phyloP scores from a whole-genome alignment of 1,140 invertebrate species.

The Drosophila bifasciata region DNA sequence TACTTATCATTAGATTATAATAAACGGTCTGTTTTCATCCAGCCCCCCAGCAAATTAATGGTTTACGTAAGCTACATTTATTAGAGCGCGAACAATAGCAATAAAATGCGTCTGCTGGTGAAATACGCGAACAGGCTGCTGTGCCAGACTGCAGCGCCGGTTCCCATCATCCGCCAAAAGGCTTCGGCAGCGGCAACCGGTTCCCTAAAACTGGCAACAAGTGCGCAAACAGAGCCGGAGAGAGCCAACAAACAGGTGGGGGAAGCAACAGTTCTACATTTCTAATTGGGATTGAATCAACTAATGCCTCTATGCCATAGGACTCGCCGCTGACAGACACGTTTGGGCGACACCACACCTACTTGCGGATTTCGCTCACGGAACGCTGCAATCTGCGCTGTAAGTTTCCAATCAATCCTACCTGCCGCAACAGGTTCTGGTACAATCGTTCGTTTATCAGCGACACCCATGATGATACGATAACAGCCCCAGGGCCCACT shows the following conservation, averaged over 20 bases:
- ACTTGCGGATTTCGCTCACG: slow-evolving; percentile 97
- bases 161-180: slow-evolving; percentile 40
- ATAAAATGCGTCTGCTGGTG: slow-evolving; percentile 60
- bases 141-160: slow-evolving; percentile 25
- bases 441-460: slow-evolving; percentile 36
- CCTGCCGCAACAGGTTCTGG: slow-evolving; percentile 16
- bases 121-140: slow-evolving; percentile 56
- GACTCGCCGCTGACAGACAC: slow-evolving; percentile 87
- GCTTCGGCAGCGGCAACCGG: slow-evolving; percentile 57
- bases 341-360: slow-evolving; percentile 95
- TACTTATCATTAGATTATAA: slow-evolving; percentile 62
- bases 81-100: slow-evolving; percentile 15
- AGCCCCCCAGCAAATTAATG: slow-evolving; percentile 27
- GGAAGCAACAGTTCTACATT: slow-evolving; percentile 15
- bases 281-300: slow-evolving; percentile 2
- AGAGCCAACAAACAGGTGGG: slow-evolving; percentile 41
- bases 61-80: slow-evolving; percentile 62
- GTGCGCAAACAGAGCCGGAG: slow-evolving; percentile 42
- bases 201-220: slow-evolving; percentile 61
- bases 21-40: slow-evolving; percentile 48
- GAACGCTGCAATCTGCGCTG: slow-evolving; percentile 98
- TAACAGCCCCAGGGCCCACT: slow-evolving; percentile 1
- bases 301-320: slow-evolving; percentile 24
- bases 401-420: slow-evolving; percentile 85
- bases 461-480: slow-evolving; percentile 8